These are phyloP conservation scores for Lindbergichthys nudifrons DNA, from an alignment of 2,797 vertebrate species.

Conservation along the genomic window DNA sequence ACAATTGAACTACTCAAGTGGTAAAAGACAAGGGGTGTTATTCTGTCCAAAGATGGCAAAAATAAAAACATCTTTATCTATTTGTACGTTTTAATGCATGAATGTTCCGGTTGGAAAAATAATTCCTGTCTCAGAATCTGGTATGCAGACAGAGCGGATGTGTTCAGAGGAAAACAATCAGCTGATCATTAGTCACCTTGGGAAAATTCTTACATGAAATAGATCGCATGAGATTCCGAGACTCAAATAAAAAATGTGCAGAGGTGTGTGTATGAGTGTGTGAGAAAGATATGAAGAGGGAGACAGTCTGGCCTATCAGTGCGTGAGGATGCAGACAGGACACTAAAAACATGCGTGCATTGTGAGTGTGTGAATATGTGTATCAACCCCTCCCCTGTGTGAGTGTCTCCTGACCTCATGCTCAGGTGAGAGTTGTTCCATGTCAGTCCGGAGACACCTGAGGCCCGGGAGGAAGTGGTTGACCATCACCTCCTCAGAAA, in stretches of 20 bases:
- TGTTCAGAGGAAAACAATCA: slow-evolving; percentile 61
- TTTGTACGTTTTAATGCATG: slow-evolving; percentile 6
- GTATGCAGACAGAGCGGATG: slow-evolving; percentile 32
- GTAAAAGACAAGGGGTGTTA: neutral
- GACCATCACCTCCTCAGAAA: slow-evolving; percentile 98
- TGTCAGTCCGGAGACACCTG: slow-evolving; percentile 94
- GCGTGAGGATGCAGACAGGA: neutral
- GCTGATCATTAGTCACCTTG: slow-evolving; percentile 77
- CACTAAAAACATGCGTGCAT: neutral
- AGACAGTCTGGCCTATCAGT: slow-evolving; percentile 6
- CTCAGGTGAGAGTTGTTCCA: slow-evolving; percentile 98
- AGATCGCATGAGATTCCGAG: slow-evolving; percentile 54
- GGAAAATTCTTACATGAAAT: slow-evolving; percentile 70
- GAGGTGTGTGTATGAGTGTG: slow-evolving; percentile 53
- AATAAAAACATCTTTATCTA: neutral
- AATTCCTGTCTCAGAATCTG: slow-evolving; percentile 10
- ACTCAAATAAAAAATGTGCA: slow-evolving; percentile 63
- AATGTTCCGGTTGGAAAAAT: slow-evolving; percentile 30
- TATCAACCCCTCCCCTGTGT: neutral
- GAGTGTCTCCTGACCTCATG: slow-evolving; percentile 89
- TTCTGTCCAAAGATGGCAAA: neutral
- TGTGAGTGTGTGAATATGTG: neutral
- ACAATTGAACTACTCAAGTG: neutral
- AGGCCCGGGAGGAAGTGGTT: slow-evolving; percentile 98
- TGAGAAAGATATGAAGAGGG: slow-evolving; percentile 23